Conservation (phyloP, 2,797 vertebrate species). For the Aulostomus chinensis region DNA sequence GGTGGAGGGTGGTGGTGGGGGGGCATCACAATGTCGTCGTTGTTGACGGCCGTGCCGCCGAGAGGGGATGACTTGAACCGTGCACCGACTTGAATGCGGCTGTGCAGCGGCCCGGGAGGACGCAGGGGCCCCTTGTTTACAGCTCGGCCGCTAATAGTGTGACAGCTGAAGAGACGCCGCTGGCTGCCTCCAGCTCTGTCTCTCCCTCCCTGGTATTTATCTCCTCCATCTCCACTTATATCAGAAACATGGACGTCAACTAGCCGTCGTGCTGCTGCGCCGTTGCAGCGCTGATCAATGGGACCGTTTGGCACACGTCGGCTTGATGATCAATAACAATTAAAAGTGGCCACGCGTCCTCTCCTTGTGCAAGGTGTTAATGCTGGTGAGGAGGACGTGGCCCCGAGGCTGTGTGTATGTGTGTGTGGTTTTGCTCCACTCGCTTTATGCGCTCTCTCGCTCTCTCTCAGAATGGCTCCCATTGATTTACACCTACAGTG, state of each 20-base stretch:
- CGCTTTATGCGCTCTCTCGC: conserved; percentile 1
- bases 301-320: conserved; percentile 60
- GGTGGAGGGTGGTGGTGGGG: conserved; percentile 72
- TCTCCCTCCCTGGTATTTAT: conserved; percentile 1
- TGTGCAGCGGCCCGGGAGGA: conserved; percentile 82
- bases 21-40: conserved; percentile 89
- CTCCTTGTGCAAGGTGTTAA: conserved; percentile 24
- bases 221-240: no score
- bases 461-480: conserved; percentile 26
- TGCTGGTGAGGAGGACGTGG: conserved; percentile 1
- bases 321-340: conserved; percentile 61
- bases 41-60: conserved; percentile 86
- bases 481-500: conserved; percentile 39
- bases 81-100: conserved; percentile 84
- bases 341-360: conserved; percentile 40
- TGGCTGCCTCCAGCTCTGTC: conserved; percentile 43
- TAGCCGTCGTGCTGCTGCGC: no score
- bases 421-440: conserved; percentile 10
- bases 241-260: conserved; percentile 11
- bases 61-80: conserved; percentile 82
- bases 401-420: conserved; percentile 21
- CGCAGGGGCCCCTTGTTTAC: conserved; percentile 86
- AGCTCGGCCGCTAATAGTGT: conserved; percentile 88
- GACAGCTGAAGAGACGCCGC: conserved; percentile 84
- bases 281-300: conserved; percentile 43